Evolutionary conservation across 2,888 invertebrate genomes (phyloP), one percentile per base, ranked within the genome.

Genomic region (Perizoma affinitatum): DNA sequence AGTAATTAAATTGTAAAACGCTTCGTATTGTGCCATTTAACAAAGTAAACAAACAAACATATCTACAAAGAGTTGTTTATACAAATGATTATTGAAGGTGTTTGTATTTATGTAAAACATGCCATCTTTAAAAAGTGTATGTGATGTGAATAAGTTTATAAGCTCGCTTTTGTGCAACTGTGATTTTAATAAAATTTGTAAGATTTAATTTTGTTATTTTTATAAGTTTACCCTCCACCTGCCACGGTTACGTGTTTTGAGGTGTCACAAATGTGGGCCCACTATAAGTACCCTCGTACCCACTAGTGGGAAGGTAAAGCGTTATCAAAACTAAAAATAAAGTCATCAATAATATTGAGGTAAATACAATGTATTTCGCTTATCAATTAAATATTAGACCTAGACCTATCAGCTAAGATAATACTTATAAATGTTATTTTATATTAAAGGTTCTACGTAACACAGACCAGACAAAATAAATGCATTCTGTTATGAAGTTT

Each of bases 141-240:
- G 55, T 61, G 46, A 54, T 58, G 42, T 54, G 5, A 60, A 49
- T n/a, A 11, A 42, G 40, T 45, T 48, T 45, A 42, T 10, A 49
- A 49, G 49, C 56, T 60, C 51, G 69, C 67, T 69, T 64, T 59
- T 58, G 63, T 67, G 47, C 48, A 66, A 54, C 69, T 66, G 69
- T 65, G 65, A 67, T 69, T 61, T 58, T 59, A 33, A 65, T 52
- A 65, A 65, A 65, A 66, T 43, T 41, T 59, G 10, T 64, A 48
- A 58, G 5, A 34, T 34, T 40, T 9, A 11, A n/a, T 6, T 42
- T n/a, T 33, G 6, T 43, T 44, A 38, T 38, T 38, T 38, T 38
- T 6, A 38, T 22, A 2, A 22, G 3, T 22, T 22, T 22, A 22
- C 22, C 22, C 3, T 22, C 22, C 22, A 22, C 22, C 22, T 22